Evolutionary conservation across 2,888 invertebrate genomes (phyloP), one percentile per base, ranked within the genome.

Genomic region (Melanophora roralis): DNA sequence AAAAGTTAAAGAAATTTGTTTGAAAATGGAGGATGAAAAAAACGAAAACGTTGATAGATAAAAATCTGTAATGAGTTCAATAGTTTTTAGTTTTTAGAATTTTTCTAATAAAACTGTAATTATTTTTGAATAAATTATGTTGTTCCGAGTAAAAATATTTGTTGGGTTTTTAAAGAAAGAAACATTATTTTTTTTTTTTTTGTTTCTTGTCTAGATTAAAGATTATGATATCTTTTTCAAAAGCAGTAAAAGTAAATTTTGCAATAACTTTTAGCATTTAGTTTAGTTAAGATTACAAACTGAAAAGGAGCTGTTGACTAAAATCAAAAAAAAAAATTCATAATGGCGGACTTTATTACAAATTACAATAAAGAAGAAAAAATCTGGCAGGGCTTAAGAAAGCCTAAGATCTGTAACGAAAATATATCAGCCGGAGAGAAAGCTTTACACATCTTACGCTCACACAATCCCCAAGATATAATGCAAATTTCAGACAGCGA

Each of bases 401-500:
- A 43, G 6, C 16, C 14, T 0, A 23, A 32, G 12, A 1, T 49
- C 14, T 49, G 34, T 19, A 40, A 40, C 14, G 40, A 49, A 49
- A 38, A 57, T 38, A 32, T 14, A 9, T 74, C 74, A 0, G 49
- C 19, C 1, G 74, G 74, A 0, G 27, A 40, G 40, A 8, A 19
- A 2, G 57, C 47, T 0, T 38, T 74, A 7, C 3, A 12, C 1
- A 1, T n/a, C 2, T 19, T 67, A 11, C 65, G 74, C 38, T 27
- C 4, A 4, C 36, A 57, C 38, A 32, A 57, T 32, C 40, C 74
- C 0, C n/a, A 65, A 32, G 40, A 51, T n/a, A 11, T 67, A 1
- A 55, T 57, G 57, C 64, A 87, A 77, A 86, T 87, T 14, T 86
- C 85, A 6, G 82, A 85, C 23, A 76, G 80, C 16, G 86, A 87